Evolutionary conservation across 2,797 vertebrate species (phyloP), one percentile per base, ranked within the genome.

Genomic region (Enteromius argenteus): DNA sequence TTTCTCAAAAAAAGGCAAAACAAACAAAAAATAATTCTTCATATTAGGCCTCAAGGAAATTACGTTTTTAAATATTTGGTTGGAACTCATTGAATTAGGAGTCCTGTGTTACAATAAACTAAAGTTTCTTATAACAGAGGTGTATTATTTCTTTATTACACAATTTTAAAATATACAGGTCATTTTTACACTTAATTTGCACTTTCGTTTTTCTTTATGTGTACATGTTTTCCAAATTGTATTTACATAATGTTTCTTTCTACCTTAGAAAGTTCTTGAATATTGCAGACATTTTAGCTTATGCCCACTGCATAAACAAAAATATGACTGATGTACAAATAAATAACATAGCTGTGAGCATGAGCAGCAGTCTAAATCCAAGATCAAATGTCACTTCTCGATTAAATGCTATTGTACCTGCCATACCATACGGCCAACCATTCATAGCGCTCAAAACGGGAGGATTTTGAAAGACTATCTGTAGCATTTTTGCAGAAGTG

Each of bases 401-500:
- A 86, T 85, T 85, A 86, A 92, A 84, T 85, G 86, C 91, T 88
- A 91, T 92, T 87, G 89, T 86, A 90, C 89, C 88, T 81, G 17
- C 82, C 86, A 92, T 88, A 87, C 90, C 60, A 35, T 64, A 44
- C 15, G 10, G 91, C 90, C 91, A 88, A 86, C 85, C 66, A 89
- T 87, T 89, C 89, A 89, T 89, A 91, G 7, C 58, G 39, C 27
- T 37, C 32, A 21, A 64, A 69, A 92, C 84, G 84, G 89, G 90
- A 87, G 87, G 86, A 90, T 89, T 89, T 86, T 83, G 88, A 86
- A 92, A 81, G 27, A 83, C 83, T 79, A 86, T 89, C 88, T 81
- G 89, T 89, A 93, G 94, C 89, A 89, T 91, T 93, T 91, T 86
- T 91, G 89, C 94, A 94, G 94, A 94, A 91, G 92, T 87, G 91